Evolutionary conservation across 2,113 vertebrate species (phyloP), one percentile per base, ranked within the genome.

Genomic region (Trematomus loennbergii): DNA sequence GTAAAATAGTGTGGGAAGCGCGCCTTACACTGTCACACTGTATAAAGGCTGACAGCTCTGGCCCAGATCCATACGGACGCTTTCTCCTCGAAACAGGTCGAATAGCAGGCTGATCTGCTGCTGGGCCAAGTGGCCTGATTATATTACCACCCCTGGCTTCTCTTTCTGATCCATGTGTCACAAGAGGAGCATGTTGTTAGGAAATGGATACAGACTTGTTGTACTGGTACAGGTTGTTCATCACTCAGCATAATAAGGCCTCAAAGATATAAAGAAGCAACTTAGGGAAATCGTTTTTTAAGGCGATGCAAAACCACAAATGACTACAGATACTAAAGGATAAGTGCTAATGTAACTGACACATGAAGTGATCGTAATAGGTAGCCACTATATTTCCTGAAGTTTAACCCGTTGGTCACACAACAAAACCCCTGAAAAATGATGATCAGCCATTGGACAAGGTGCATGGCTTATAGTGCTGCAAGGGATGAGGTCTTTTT

Each of bases 1-100:
- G 73, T 88, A 93, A 95, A 88, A 79, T 75, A 80, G 77, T 13
- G 72, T 72, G 92, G 94, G 93, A 94, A 93, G 46, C 77, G 48
- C 87, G 93, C 95, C 96, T 94, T 94, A 60, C 40, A 33, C 67
- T 84, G 77, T 78, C 18, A 16, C 76, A 76, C 75, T 85, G 84
- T 81, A 86, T 88, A 81, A 79, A 76, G 82, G 69, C 72, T 91
- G 90, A 91, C 89, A 91, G 89, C 10, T 85, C 82, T 88, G 88
- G 85, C 83, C 22, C 0, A 9, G 68, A 66, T 87, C 84, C 86
- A 90, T 70, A 40, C 64, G 66, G 82, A 40, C 72, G 17, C 84
- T 91, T 45, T 67, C 69, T 84, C 60, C 78, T 29, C 75, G 25
- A 71, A 86, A 84, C 83, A 76, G 62, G 62, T 63, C 78, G 60